Percentiles rank a stretch among this genome's conserved stretches.
Conservation (phyloP, 2,797 vertebrate species). For the Serranus cabrilla region DNA sequence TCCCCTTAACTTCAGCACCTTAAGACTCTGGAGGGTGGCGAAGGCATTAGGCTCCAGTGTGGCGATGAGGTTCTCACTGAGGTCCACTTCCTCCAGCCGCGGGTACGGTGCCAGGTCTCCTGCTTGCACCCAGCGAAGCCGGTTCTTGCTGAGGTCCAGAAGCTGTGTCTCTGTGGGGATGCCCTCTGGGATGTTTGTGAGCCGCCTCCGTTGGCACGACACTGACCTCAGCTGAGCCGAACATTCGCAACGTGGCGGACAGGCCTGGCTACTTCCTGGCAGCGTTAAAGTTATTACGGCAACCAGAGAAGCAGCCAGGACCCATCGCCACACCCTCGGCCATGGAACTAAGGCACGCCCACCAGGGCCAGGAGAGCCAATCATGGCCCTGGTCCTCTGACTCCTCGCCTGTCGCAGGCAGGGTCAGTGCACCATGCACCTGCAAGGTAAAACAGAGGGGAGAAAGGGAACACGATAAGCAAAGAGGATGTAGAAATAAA, state of each 20-base stretch:
- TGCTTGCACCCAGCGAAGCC: slow-evolving; percentile 93
- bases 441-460: slow-evolving; percentile 65
- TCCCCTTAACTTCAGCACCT: slow-evolving; percentile 89
- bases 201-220: slow-evolving; percentile 91
- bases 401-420: slow-evolving; percentile 82
- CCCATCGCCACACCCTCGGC: slow-evolving; percentile 74
- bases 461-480: neutral
- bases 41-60: slow-evolving; percentile 97
- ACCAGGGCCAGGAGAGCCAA: slow-evolving; percentile 87
- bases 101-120: slow-evolving; percentile 93
- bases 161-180: slow-evolving; percentile 94
- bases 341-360: slow-evolving; percentile 85
- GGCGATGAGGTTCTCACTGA: slow-evolving; percentile 95
- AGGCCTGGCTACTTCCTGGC: slow-evolving; percentile 85
- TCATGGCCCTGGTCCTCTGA: slow-evolving; percentile 84
- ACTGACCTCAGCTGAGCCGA: slow-evolving; percentile 89
- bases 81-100: slow-evolving; percentile 93
- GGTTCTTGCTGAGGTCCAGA: slow-evolving; percentile 96
- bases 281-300: slow-evolving; percentile 81
- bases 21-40: slow-evolving; percentile 90
- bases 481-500: neutral
- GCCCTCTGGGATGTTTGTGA: slow-evolving; percentile 94
- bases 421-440: slow-evolving; percentile 87
- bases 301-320: slow-evolving; percentile 82
- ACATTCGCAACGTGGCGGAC: slow-evolving; percentile 95